Percentiles rank a stretch among this genome's conserved stretches.
These are phyloP conservation scores for Galago senegalensis DNA, from an alignment of 2,797 vertebrate genomes.

Conservation along the genomic window DNA sequence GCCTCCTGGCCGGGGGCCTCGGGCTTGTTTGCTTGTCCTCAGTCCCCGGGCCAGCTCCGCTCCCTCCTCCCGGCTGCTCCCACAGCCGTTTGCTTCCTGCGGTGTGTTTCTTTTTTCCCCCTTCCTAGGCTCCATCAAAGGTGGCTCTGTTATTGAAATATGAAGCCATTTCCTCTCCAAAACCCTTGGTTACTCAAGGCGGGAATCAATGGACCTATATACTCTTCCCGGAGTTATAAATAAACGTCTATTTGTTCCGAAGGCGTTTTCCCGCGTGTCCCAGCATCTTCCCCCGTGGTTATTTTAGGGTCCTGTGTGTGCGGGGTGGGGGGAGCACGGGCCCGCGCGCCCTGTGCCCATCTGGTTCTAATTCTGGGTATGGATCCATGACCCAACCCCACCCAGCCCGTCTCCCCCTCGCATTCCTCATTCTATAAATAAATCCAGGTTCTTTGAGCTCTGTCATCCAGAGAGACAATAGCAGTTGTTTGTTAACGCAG, in stretches of 20 bases:
- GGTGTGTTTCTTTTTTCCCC: constrained; percentile 68
- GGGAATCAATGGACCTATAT: constrained; percentile 82
- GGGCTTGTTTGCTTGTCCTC: constrained; percentile 70
- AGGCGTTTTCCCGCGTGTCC: constrained; percentile 71
- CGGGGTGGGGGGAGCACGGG: neutral
- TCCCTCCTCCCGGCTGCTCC: constrained; percentile 50
- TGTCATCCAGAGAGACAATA: constrained; percentile 49
- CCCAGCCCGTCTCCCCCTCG: constrained; percentile 60
- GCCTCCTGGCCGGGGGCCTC: neutral
- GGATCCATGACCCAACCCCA: constrained; percentile 70
- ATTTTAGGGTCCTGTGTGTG: constrained; percentile 28
- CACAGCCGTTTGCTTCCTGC: constrained; percentile 70
- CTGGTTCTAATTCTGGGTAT: constrained; percentile 81
- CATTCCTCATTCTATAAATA: constrained; percentile 78
- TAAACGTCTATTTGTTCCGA: constrained; percentile 86
- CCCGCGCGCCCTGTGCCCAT: constrained; percentile 56
- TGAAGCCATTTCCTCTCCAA: constrained; percentile 88
- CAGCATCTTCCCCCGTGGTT: constrained; percentile 54
- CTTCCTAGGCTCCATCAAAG: constrained; percentile 88
- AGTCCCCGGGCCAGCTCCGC: neutral
- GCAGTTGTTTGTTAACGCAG: constrained; percentile 26
- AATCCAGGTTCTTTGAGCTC: constrained; percentile 71
- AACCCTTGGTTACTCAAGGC: constrained; percentile 83
- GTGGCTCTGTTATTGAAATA: constrained; percentile 89
- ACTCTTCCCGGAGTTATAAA: constrained; percentile 81